Conservation (phyloP, 2,797 vertebrate genomes). For the Periparus ater region DNA sequence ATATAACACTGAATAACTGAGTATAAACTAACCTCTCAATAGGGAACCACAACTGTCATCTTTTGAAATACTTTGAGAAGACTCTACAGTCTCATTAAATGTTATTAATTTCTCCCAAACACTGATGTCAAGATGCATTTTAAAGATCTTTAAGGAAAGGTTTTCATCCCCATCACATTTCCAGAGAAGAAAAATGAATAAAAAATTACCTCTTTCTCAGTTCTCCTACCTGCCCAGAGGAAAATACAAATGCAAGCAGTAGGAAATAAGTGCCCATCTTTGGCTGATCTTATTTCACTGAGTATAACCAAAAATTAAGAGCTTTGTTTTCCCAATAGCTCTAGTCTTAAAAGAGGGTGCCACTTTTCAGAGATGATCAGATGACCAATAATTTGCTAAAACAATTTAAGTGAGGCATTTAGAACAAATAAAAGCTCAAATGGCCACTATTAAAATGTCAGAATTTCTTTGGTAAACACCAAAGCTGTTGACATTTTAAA, state of each 20-base stretch:
- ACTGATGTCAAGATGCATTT: neutral
- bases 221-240: neutral
- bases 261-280: neutral
- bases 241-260: neutral
- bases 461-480: neutral
- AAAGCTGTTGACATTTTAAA: constrained; percentile 36
- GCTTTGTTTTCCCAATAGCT: neutral
- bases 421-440: neutral
- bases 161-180: neutral
- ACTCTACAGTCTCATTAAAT: neutral
- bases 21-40: neutral
- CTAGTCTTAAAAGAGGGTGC: neutral
- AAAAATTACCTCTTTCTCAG: neutral
- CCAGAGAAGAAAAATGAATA: too few relatives aligned
- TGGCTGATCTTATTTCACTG: neutral
- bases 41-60: neutral
- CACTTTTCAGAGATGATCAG: neutral
- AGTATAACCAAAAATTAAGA: neutral
- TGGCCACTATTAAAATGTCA: constrained; percentile 39
- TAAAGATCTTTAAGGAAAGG: neutral
- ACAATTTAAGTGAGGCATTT: neutral
- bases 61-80: neutral
- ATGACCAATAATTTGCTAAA: neutral
- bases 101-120: neutral
- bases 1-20: neutral